Evolutionary conservation across 2,888 invertebrate genomes (phyloP).

Genomic region (Gibbula magus): DNA sequence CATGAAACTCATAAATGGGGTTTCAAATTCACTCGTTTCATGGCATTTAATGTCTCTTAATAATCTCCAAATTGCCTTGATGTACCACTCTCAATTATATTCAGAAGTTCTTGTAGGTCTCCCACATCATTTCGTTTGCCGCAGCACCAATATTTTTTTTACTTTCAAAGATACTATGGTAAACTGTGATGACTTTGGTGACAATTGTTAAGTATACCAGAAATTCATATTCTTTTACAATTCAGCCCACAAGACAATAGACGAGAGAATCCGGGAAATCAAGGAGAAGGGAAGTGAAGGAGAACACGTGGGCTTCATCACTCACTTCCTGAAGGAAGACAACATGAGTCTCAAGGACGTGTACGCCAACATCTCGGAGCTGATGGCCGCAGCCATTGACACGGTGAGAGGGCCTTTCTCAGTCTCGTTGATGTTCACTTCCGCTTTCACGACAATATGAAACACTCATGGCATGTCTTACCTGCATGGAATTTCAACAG

Average conservation of each 20-base stretch:
- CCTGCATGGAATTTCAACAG: too few relatives aligned
- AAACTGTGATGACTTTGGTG: not conserved
- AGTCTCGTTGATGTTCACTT: not conserved
- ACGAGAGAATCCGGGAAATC: not conserved
- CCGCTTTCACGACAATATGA: not conserved
- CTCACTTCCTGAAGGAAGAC: not conserved
- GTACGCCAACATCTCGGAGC: slow-evolving; percentile 26
- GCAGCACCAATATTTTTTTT: not conserved
- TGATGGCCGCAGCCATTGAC: slow-evolving; percentile 44
- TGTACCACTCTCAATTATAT: too few relatives aligned
- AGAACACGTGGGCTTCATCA: slow-evolving; percentile 1
- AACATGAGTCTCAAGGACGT: not conserved
- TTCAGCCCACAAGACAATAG: not conserved
- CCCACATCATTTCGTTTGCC: not conserved
- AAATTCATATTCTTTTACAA: not conserved
- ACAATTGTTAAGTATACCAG: not conserved
- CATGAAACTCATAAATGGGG: too few relatives aligned
- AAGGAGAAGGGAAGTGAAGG: not conserved
- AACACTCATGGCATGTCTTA: too few relatives aligned
- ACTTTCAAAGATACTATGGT: too few relatives aligned
- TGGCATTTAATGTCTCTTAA: too few relatives aligned
- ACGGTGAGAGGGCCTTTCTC: slow-evolving; percentile 42
- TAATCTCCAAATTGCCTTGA: too few relatives aligned
- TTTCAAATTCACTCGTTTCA: too few relatives aligned
- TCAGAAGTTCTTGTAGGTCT: not conserved